Base-by-base conservation (phyloP, 1,140 invertebrate genomes). In the Lepidurus couesii region DNA sequence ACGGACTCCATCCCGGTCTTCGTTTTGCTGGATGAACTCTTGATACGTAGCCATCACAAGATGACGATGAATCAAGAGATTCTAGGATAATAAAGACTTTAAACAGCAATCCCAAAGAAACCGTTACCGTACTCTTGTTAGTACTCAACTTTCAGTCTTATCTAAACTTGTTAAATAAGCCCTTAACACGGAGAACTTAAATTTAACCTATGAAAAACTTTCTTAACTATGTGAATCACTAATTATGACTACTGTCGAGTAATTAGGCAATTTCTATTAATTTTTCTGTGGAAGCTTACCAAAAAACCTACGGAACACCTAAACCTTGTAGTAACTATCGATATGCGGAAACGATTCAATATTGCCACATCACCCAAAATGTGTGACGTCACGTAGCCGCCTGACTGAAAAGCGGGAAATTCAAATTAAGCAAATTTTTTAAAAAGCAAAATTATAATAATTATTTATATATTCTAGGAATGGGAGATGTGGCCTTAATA, bases 11-110 rank as follows among this genome's bases (percentile, higher is more conserved):
- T 99, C 96, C n/a, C 94, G 88, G 84, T 98, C 96, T 86, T 98
- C 96, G 86, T 98, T 97, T 85, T 97, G 95, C 83, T 98, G 94
- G 84, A 99, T 98, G 86, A 97, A 99, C 87, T 99, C 95, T 85
- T 96, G 94, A 84, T 95, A 96, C 10, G 93, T 94, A 78, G 82
- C 76, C 82, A 82, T 81, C 16, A 24, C 43, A 44, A 53, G 7
- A 78, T 6, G 42, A 0, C 11, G 73, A 42, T 7, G n/a, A 65
- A 34, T 9, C 53, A 21, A 13, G 53, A 65, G 34, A 65, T 65
- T 16, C 53, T 65, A 16, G 16, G 13, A 9, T n/a, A 21, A n/a
- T n/a, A 65, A 47, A 9, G 10, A 65, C 21, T n/a, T 21, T 9
- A 65, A 65, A 13, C 16, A 47, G 8, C 8, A 65, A n/a, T 65